A percentile compares a stretch with the other conserved stretches of the same genome.
phyloP scores from a whole-genome alignment of 2,888 invertebrate genomes.

The Mythimna albipuncta region DNA sequence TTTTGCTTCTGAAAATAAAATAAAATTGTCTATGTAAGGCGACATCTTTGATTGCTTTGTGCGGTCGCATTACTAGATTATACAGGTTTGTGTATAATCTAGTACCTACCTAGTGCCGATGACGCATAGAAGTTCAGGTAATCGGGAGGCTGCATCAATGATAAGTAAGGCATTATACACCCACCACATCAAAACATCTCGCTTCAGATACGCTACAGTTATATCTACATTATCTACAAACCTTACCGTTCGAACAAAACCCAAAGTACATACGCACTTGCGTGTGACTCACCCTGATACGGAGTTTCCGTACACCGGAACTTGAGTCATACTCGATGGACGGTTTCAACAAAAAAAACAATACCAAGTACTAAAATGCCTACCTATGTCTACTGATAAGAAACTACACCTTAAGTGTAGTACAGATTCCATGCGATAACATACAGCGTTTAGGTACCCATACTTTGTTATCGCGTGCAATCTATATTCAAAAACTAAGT shows the following conservation, averaged over 20 bases:
- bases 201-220: not conserved
- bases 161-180: not conserved
- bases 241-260: not conserved
- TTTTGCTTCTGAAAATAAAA: not conserved
- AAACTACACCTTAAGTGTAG: constrained; percentile 6
- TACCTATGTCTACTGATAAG: constrained; percentile 10
- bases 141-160: not conserved
- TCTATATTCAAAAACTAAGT: too few relatives aligned
- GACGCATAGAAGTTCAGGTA: not conserved
- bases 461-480: too few relatives aligned
- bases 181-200: not conserved
- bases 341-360: not conserved
- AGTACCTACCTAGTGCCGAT: not conserved
- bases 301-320: constrained; percentile 19
- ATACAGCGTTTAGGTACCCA: too few relatives aligned
- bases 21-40: too few relatives aligned
- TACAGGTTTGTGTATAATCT: not conserved
- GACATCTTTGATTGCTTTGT: not conserved
- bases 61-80: too few relatives aligned
- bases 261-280: not conserved
- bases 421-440: too few relatives aligned
- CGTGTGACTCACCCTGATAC: constrained; percentile 21
- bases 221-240: not conserved
- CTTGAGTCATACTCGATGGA: not conserved
- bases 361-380: not conserved